Conservation (phyloP, 2,888 invertebrate species). For the Lasiommata megera region DNA sequence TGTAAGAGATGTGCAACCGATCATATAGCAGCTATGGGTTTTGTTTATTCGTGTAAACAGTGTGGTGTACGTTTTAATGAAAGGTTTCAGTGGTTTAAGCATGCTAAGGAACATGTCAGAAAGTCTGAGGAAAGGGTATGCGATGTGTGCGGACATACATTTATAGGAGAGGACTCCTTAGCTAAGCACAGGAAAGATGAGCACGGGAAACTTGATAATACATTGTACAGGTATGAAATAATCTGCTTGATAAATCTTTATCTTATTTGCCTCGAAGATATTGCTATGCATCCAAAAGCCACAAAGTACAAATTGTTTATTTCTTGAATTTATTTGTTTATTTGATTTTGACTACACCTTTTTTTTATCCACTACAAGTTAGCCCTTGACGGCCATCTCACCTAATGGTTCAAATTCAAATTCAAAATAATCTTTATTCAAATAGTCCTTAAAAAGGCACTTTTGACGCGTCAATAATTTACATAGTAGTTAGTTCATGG, state of each 20-base stretch:
- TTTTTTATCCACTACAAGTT: too few species aligned
- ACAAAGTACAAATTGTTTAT: too few species aligned
- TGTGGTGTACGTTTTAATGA: slow-evolving; percentile 63
- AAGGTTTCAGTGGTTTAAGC: slow-evolving; percentile 58
- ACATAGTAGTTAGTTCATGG: too few species aligned
- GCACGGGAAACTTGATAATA: slow-evolving; percentile 48
- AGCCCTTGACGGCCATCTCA: too few species aligned
- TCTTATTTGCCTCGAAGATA: too few species aligned
- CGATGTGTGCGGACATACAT: slow-evolving; percentile 63
- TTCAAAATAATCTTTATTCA: too few species aligned
- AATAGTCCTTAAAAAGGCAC: too few species aligned
- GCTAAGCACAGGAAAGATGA: slow-evolving; percentile 54
- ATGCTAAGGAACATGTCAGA: slow-evolving; percentile 62
- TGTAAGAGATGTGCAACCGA: slow-evolving; percentile 57
- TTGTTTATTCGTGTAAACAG: slow-evolving; percentile 62
- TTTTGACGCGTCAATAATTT: too few species aligned
- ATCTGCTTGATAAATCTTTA: neutral
- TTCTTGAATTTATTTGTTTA: too few species aligned
- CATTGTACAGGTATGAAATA: slow-evolving; percentile 50
- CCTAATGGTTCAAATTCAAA: too few species aligned
- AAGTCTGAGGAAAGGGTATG: slow-evolving; percentile 56
- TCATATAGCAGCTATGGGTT: slow-evolving; percentile 48
- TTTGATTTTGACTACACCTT: too few species aligned
- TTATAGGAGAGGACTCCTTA: slow-evolving; percentile 53
- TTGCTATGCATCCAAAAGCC: too few species aligned